These are phyloP conservation scores for Phoxinus phoxinus DNA, from an alignment of 2,113 vertebrate genomes.

Conservation along the genomic window DNA sequence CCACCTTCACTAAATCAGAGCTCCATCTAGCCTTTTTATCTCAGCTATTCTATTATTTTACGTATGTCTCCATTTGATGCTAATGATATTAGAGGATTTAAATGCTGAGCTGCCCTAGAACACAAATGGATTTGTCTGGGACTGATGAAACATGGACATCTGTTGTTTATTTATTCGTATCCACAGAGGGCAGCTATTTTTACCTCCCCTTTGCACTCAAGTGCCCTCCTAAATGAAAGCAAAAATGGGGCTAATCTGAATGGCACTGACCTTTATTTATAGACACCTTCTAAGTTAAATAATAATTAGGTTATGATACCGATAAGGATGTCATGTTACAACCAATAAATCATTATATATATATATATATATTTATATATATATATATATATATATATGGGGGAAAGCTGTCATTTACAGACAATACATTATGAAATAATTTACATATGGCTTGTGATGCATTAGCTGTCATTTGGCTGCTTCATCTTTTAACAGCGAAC, in stretches of 20 bases:
- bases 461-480: no score
- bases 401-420: no score
- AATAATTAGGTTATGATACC: background rate
- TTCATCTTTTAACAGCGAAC: no score
- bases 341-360: background rate
- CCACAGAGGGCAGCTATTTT: constrained; percentile 11
- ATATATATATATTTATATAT: no score
- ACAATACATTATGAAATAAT: no score
- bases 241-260: background rate
- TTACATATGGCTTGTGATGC: no score
- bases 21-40: background rate
- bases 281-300: background rate
- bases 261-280: background rate
- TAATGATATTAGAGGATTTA: constrained; percentile 50
- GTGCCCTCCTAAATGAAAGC: background rate
- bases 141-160: constrained; percentile 36
- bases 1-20: background rate
- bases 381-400: no score
- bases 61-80: background rate
- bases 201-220: background rate
- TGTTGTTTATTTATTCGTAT: constrained; percentile 34
- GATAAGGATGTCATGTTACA: background rate
- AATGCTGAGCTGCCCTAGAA: constrained; percentile 14
- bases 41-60: background rate
- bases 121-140: constrained; percentile 39